phyloP scores from a whole-genome alignment of 2,797 vertebrate species.

The Myotis pilosus region DNA sequence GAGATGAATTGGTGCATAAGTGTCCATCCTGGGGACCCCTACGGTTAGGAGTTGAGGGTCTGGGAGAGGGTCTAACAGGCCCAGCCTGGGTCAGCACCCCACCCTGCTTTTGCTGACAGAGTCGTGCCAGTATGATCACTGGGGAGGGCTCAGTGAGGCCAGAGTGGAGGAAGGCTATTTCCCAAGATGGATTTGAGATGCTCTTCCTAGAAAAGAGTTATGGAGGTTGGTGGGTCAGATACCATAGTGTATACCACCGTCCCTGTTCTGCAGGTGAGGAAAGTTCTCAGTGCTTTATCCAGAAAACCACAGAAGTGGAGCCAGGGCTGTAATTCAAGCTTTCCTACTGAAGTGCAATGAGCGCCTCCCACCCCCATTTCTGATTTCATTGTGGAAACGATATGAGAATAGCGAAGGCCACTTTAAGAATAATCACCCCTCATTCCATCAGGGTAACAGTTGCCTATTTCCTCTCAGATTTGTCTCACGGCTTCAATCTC shows the following conservation, averaged over 20 bases:
- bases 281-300: background rate
- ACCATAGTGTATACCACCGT: background rate
- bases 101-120: background rate
- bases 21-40: background rate
- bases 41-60: background rate
- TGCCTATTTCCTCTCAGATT: background rate
- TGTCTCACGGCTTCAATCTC: background rate
- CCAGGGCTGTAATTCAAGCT: background rate
- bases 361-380: background rate
- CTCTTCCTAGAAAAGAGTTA: background rate
- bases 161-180: background rate
- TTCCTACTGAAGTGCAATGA: background rate
- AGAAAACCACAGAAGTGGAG: background rate
- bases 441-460: too few species aligned
- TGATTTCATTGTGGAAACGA: background rate
- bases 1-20: background rate
- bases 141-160: background rate
- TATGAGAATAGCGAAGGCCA: background rate
- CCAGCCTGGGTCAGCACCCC: too few species aligned
- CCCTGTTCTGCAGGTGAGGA: background rate
- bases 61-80: background rate
- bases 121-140: background rate
- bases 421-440: background rate
- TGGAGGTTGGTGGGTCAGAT: background rate
- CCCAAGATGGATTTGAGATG: background rate